phyloP scores from a whole-genome alignment of 2,888 invertebrate species.

The Endotricha flammealis region DNA sequence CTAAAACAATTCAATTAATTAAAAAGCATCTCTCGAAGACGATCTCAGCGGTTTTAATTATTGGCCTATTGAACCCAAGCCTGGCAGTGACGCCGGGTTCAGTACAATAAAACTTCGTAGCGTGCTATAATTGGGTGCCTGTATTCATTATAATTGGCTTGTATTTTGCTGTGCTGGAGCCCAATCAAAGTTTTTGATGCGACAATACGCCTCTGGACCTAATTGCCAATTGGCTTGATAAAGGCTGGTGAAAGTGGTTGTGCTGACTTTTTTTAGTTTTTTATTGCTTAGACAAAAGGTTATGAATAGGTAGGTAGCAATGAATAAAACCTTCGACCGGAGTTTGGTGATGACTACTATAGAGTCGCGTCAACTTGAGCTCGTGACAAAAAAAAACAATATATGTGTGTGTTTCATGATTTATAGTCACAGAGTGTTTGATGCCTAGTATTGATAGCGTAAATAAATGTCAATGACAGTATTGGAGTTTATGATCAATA shows the following conservation, averaged over 20 bases:
- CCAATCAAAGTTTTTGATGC: slow-evolving; percentile 68
- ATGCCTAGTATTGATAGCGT: no score
- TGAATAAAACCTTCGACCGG: no score
- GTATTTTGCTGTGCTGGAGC: slow-evolving; percentile 41
- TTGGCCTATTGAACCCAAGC: slow-evolving; percentile 57
- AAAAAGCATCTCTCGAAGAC: slow-evolving; percentile 28
- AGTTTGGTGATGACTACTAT: no score
- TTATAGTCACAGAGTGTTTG: no score
- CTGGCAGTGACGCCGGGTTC: slow-evolving; percentile 62
- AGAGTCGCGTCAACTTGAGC: no score
- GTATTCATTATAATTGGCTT: slow-evolving; percentile 68
- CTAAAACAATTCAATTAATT: slow-evolving; percentile 26
- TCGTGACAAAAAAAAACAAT: no score
- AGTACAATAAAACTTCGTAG: slow-evolving; percentile 61
- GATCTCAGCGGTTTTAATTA: slow-evolving; percentile 67
- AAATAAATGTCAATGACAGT: no score
- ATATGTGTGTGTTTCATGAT: no score
- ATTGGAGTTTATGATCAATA: no score
- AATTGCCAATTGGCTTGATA: slow-evolving; percentile 57
- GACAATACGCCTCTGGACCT: slow-evolving; percentile 54
- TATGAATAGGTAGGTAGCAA: no score
- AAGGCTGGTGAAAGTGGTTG: slow-evolving; percentile 1
- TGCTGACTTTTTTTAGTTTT: no score
- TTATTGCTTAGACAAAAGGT: no score
- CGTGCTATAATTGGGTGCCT: slow-evolving; percentile 57